phyloP scores from a whole-genome alignment of 2,888 invertebrate genomes.

The Drosophila anceps region DNA sequence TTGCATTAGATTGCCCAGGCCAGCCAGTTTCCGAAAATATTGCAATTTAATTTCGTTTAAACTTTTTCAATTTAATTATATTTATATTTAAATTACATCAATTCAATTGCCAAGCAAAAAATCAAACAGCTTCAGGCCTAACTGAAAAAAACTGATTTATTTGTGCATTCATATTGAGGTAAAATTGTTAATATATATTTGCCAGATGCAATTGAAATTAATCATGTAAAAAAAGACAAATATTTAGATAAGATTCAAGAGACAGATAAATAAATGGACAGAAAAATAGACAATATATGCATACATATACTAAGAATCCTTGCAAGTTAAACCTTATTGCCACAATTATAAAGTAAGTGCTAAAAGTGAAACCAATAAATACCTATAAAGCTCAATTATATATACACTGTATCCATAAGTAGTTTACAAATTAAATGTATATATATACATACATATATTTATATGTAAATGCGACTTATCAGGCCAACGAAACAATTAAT shows the following conservation, averaged over 20 bases:
- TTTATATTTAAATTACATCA: conserved; percentile 29
- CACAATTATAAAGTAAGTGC: neutral
- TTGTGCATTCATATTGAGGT: neutral
- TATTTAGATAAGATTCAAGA: neutral
- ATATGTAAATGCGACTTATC: neutral
- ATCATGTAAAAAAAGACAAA: neutral
- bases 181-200: neutral
- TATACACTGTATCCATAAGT: neutral
- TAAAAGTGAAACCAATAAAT: neutral
- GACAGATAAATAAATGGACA: neutral
- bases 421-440: conserved; percentile 4
- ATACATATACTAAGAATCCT: neutral
- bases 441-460: neutral
- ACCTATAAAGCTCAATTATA: neutral
- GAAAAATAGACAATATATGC: neutral
- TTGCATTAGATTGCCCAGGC: conserved; percentile 25
- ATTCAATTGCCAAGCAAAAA: conserved; percentile 15
- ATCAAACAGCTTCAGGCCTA: neutral
- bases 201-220: neutral
- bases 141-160: neutral
- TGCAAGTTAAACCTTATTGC: neutral
- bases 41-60: conserved; percentile 24
- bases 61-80: conserved; percentile 31
- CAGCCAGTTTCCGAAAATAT: conserved; percentile 1
- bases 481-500: conserved; percentile 10